These are phyloP conservation scores for Tangara arthus DNA, from an alignment of 2,797 vertebrate genomes.

Conservation along the genomic window DNA sequence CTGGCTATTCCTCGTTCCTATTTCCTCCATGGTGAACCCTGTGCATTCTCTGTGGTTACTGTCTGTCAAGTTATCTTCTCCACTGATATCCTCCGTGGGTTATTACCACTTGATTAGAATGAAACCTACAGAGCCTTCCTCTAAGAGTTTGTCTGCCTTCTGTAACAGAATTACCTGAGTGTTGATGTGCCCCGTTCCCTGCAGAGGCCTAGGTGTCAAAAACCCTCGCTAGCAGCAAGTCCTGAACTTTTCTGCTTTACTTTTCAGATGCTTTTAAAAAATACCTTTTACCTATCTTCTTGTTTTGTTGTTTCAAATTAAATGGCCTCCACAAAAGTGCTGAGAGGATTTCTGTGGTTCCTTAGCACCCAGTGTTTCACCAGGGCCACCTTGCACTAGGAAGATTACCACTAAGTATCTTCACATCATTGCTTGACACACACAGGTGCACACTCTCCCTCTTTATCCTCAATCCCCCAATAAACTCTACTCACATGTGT, in stretches of 20 bases:
- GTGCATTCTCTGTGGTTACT: background rate
- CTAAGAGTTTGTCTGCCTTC: background rate
- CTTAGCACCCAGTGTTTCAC: background rate
- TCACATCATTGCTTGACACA: background rate
- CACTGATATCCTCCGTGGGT: background rate
- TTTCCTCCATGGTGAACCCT: background rate
- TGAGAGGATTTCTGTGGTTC: background rate
- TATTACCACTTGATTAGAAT: background rate
- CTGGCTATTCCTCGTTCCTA: background rate
- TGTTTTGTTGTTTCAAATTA: background rate
- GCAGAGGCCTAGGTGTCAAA: background rate
- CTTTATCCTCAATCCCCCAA: background rate
- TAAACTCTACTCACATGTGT: background rate
- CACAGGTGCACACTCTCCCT: background rate
- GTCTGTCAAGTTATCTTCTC: background rate
- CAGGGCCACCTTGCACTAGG: background rate
- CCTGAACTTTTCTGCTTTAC: background rate
- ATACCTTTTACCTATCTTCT: background rate
- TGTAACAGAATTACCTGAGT: background rate
- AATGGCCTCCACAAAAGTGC: fast-evolving
- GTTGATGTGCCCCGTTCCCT: background rate
- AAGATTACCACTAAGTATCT: background rate
- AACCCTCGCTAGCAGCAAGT: background rate
- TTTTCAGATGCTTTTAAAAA: background rate
- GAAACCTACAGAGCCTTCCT: background rate